Evolutionary conservation across 1,140 invertebrate species (phyloP), one percentile per base, ranked within the genome.

Genomic region (Atopsyche davidsoni): DNA sequence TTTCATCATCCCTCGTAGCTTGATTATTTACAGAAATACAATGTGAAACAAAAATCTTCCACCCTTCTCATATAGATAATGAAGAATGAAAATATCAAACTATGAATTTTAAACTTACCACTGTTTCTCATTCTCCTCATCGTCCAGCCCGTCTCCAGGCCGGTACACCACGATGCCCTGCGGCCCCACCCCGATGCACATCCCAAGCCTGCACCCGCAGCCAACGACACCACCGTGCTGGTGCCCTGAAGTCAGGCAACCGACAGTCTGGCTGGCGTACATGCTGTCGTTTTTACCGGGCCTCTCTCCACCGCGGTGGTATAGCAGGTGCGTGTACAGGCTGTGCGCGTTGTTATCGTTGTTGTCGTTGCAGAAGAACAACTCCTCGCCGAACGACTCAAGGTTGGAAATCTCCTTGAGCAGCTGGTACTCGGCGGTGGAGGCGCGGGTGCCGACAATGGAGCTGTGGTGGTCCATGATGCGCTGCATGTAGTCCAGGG

Each of bases 341-440:
- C 70, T 72, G 54, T 75, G 70, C 1, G 69, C 64, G 50, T 69
- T 66, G 59, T 69, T 70, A 38, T 58, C 43, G 38, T 58, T 57
- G 25, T 47, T 62, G 10, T 74, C 74, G 60, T 84, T 85, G 45
- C 82, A 83, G 61, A 83, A 80, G 67, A 91, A 92, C 51, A 87
- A 69, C 65, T 92, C 88, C 66, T 89, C 84, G 1, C 89, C 90
- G 66, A 89, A 92, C 16, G 81, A 81, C 53, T 85, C 81, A 49
- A 90, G 69, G 45, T 81, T 78, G 1, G 86, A 83, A 23, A 87
- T 83, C 65, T 87, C 84, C 60, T 89, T 83, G 0, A 93, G 67
- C 6, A 92, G 66, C 75, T 83, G 83, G 69, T 92, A 91, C 62
- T 89, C 85, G 2, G 87, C 87, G 44, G 70, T 69, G 0, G 72